Base-by-base conservation (phyloP, 1,140 invertebrate genomes). In the Diachasma alloeum region DNA sequence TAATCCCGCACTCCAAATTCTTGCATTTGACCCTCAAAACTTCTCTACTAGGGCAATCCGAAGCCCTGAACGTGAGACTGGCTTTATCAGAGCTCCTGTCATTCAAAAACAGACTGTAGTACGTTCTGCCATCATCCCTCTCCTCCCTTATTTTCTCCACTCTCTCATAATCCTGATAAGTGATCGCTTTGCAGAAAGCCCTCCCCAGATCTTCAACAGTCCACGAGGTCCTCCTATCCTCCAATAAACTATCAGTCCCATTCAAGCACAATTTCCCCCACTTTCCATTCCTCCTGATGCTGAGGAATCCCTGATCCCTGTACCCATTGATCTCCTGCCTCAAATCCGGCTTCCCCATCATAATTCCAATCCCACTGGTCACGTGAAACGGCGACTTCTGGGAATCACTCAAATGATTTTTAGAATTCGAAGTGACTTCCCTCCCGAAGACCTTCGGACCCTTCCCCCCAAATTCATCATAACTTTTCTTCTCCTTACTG, bases 181-280 rank as follows among this genome's bases (percentile, higher is more conserved):
- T 95, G 86, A 96, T 92, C 0, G 94, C 92, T 83, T 93, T 92
- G 85, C 95, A 96, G 6, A 96, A 93, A 2, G 94, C 93, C 83
- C 92, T 90, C 3, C 94, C 95, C 22, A 96, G 90, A 84, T 95
- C 94, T 26, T 92, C 89, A 46, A 95, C 88, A 78, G 92, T 91
- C 88, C 93, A 93, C 10, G 78, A 74, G 5, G 82, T 63, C 53
- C 85, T 79, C 19, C 78, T 80, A 31, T 84, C 85, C 46, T 84
- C 82, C 10, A 83, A 17, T 6, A 87, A 48, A 63, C 74, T 44
- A 13, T 83, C 59, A 37, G 82, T 84, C 1, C 83, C 82, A 15
- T 75, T 80, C 0, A 89, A 69, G 81, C 95, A 96, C 2, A 96
- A 86, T 86, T 95, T 94, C 0, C 95, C 95, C 95, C 95, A 96